Base-by-base conservation (phyloP, 2,797 vertebrate species). In the Dromococcyx pavoninus region DNA sequence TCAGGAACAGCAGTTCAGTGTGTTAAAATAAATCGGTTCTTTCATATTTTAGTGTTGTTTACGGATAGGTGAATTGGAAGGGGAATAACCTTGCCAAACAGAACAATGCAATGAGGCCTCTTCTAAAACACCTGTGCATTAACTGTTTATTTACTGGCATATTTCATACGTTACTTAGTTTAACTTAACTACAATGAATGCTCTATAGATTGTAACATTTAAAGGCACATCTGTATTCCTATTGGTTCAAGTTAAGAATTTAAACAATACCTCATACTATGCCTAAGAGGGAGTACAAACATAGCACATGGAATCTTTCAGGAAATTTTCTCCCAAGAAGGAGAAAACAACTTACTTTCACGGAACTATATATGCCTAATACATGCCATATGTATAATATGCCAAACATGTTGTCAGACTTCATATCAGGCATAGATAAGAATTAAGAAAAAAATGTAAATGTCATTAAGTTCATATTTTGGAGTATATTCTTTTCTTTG, bases 21-120 rank as follows among this genome's bases (percentile, higher is more conserved):
- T 57, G 18, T 84, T 85, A 91, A 88, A 95, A 95, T 88, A 92
- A 94, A 92, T 62, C 82, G 83, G 48, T 56, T 62, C 69, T 92
- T 94, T 95, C 76, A 76, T 61, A 92, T 84, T 17, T 82, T 73
- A 88, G 19, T 37, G n/a, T 43, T 94, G 62, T 81, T 91, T 84
- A 89, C 75, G 80, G 75, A 88, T 4, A 94, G 41, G 91, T 22
- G n/a, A 95, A 91, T 39, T 83, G 70, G 32, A 85, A 91, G 67
- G 60, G 44, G 58, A 90, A 81, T 56, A 88, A 93, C 56, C 73
- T 75, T 84, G 64, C 67, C 70, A 79, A 93, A 93, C 3, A 86
- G 79, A 91, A 78, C 21, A 79, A 74, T 43, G 51, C 48, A 64
- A 83, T 15, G 13, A 32, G 37, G 41, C 39, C 70, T 61, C 53